Conservation (phyloP, 2,113 vertebrate genomes). For the Syngnathus scovelli region DNA sequence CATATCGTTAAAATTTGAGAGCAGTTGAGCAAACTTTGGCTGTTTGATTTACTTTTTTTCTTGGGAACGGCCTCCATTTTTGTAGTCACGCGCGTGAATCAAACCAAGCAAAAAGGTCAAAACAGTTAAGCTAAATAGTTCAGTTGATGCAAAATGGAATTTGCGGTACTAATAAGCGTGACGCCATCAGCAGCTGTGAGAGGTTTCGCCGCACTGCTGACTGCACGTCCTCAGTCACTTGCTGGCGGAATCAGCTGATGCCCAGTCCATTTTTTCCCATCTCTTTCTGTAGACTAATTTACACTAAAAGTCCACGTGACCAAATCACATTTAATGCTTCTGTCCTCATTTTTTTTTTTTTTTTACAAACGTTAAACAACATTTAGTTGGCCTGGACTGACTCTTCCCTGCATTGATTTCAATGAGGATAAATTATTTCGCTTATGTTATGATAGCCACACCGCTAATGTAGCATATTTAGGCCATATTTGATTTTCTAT, state of each 20-base stretch:
- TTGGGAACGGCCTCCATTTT: too few species aligned
- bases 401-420: background rate
- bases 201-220: background rate
- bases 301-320: background rate
- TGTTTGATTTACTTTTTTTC: background rate
- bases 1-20: background rate
- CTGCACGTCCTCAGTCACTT: constrained; percentile 1
- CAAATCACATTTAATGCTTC: background rate
- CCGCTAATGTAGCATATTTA: background rate
- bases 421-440: background rate
- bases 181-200: background rate
- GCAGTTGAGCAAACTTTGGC: background rate
- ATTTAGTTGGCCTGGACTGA: background rate
- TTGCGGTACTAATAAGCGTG: background rate
- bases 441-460: background rate
- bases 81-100: background rate
- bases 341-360: background rate
- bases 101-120: background rate
- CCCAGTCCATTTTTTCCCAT: background rate
- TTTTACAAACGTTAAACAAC: background rate
- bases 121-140: background rate
- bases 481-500: background rate
- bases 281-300: background rate
- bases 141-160: background rate
- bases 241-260: background rate